Conservation (phyloP, 2,797 vertebrate genomes). For the Malurus leucopterus region DNA sequence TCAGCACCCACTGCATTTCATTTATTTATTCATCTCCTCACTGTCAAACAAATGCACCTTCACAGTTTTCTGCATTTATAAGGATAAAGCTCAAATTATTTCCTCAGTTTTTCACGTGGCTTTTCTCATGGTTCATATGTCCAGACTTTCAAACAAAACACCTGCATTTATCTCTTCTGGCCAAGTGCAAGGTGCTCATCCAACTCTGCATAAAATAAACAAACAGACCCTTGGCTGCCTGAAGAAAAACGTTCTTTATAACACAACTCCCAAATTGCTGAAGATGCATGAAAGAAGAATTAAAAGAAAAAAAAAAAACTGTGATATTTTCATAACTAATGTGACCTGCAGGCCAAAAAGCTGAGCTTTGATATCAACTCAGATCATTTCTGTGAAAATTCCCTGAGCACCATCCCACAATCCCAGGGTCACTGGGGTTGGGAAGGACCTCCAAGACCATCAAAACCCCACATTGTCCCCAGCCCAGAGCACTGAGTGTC, state of each 20-base stretch:
- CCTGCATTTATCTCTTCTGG: neutral
- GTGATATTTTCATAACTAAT: rapidly evolving
- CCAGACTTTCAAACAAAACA: neutral
- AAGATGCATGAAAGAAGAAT: neutral
- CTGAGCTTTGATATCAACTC: neutral
- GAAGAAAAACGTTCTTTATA: neutral
- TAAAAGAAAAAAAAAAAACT: rapidly evolving
- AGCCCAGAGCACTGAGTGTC: neutral
- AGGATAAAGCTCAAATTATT: neutral
- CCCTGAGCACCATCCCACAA: neutral
- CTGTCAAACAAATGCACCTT: neutral
- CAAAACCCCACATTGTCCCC: neutral
- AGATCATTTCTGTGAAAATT: neutral
- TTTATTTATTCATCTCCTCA: neutral
- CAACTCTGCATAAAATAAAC: neutral
- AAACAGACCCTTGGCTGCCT: neutral
- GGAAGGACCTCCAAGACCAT: neutral
- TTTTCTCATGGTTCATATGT: neutral
- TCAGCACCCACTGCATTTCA: neutral
- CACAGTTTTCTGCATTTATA: neutral
- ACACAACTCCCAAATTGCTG: neutral
- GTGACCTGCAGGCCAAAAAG: neutral
- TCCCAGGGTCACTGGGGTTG: rapidly evolving
- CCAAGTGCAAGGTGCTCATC: neutral
- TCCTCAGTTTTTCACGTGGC: neutral